Percentiles rank a stretch among this genome's conserved stretches.
Conservation (phyloP, 2,888 invertebrate species). For the Morpho helenor region DNA sequence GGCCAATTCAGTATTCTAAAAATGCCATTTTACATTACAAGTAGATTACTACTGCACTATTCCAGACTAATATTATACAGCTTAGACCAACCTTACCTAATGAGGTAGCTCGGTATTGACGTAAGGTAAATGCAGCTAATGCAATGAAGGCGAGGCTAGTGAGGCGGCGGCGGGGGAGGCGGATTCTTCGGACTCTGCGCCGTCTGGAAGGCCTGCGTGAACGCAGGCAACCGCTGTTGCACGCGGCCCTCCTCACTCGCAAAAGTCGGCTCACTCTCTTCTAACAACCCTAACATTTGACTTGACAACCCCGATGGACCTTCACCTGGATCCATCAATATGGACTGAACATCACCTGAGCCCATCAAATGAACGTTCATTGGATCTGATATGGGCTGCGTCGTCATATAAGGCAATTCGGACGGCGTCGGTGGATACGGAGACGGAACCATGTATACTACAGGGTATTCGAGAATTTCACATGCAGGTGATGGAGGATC, state of each 20-base stretch:
- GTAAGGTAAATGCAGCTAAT: conserved; percentile 73
- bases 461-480: conserved; percentile 50
- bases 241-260: conserved; percentile 49
- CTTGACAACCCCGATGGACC: conserved; percentile 64
- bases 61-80: conserved; percentile 62
- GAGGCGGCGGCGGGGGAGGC: conserved; percentile 70
- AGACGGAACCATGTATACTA: conserved; percentile 61
- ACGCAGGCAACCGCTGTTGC: conserved; percentile 66
- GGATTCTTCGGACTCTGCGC: conserved; percentile 63
- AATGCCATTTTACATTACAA: conserved; percentile 13
- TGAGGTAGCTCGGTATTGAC: conserved; percentile 71
- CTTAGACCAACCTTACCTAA: conserved; percentile 71
- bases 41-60: conserved; percentile 45
- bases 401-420: conserved; percentile 38
- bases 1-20: conserved; percentile 13
- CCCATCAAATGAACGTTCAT: conserved; percentile 54
- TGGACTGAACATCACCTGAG: conserved; percentile 50
- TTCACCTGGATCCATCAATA: conserved; percentile 66
- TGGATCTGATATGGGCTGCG: conserved; percentile 37
- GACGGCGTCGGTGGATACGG: conserved; percentile 51
- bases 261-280: conserved; percentile 38
- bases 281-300: conserved; percentile 57
- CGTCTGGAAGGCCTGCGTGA: conserved; percentile 72
- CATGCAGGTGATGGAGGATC: conserved; percentile 50
- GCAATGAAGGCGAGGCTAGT: conserved; percentile 53